Conservation (phyloP, 1,140 invertebrate species). For the Cylas formicarius region DNA sequence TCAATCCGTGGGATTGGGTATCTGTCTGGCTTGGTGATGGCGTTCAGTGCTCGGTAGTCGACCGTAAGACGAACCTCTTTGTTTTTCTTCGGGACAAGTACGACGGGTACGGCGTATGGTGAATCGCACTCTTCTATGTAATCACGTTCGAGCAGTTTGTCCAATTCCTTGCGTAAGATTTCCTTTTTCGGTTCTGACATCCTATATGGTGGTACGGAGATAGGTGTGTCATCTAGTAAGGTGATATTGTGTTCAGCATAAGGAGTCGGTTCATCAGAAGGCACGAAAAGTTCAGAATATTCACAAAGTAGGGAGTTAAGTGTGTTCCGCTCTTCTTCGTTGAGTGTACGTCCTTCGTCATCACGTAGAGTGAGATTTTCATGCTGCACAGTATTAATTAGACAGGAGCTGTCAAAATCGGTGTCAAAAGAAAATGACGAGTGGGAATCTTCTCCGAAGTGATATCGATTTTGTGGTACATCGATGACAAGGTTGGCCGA, state of each 20-base stretch:
- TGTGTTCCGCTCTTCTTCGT: too few relatives aligned
- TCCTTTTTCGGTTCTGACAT: constrained; percentile 18
- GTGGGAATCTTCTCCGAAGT: too few relatives aligned
- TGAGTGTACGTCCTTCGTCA: too few relatives aligned
- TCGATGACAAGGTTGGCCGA: too few relatives aligned
- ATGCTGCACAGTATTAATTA: too few relatives aligned
- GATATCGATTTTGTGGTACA: too few relatives aligned
- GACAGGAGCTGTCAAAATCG: too few relatives aligned
- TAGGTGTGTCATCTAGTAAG: constrained; percentile 10
- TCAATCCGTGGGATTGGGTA: constrained; percentile 48
- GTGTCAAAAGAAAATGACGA: too few relatives aligned
- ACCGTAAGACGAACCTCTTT: constrained; percentile 40
- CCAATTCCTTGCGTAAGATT: constrained; percentile 15
- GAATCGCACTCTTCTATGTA: constrained; percentile 42
- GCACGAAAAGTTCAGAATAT: too few relatives aligned
- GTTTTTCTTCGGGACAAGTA: constrained; percentile 47
- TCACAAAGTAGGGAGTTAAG: too few relatives aligned
- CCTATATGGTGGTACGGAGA: constrained; percentile 20
- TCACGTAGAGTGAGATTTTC: too few relatives aligned
- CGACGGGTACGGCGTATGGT: constrained; percentile 44
- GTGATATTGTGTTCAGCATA: constrained; percentile 20
- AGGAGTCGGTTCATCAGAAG: constrained; percentile 15
- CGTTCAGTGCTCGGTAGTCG: constrained; percentile 43
- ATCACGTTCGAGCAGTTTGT: constrained; percentile 32
- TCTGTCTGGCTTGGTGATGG: constrained; percentile 32